Evolutionary conservation across 2,888 invertebrate genomes (phyloP).

Genomic region (Synergus laeviventris): DNA sequence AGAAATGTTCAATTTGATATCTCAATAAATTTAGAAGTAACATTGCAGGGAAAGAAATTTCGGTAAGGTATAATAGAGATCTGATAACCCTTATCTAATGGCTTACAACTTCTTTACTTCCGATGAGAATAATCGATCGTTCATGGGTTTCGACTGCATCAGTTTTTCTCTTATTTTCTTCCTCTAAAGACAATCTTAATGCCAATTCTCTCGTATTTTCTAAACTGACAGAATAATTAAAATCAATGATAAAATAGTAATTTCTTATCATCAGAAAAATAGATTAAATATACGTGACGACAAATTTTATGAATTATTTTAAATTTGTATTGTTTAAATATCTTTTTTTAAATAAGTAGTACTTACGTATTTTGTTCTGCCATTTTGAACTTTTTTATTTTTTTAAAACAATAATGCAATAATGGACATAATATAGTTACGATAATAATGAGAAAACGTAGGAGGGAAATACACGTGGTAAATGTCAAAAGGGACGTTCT

Average conservation of each 20-base stretch:
- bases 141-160: slow-evolving; percentile 68
- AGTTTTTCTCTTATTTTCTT: slow-evolving; percentile 30
- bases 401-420: not conserved
- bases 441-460: not conserved
- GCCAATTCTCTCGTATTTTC: slow-evolving; percentile 33
- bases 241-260: not conserved
- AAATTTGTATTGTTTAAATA: not conserved
- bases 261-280: not conserved
- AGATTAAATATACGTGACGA: not conserved
- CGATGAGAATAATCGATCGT: slow-evolving; percentile 81
- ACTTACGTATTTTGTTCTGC: not conserved
- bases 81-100: too few relatives aligned
- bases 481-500: not conserved
- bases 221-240: not conserved
- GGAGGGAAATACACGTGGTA: not conserved
- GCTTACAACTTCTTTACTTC: slow-evolving; percentile 83
- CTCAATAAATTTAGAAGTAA: too few relatives aligned
- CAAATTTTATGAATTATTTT: not conserved
- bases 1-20: too few relatives aligned
- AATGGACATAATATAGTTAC: not conserved
- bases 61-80: too few relatives aligned
- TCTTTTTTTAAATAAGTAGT: not conserved
- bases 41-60: too few relatives aligned
- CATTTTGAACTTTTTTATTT: not conserved
- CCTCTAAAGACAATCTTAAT: slow-evolving; percentile 15